These are phyloP conservation scores for Burhinus oedicnemus DNA, from an alignment of 2,113 vertebrate species.

Conservation along the genomic window DNA sequence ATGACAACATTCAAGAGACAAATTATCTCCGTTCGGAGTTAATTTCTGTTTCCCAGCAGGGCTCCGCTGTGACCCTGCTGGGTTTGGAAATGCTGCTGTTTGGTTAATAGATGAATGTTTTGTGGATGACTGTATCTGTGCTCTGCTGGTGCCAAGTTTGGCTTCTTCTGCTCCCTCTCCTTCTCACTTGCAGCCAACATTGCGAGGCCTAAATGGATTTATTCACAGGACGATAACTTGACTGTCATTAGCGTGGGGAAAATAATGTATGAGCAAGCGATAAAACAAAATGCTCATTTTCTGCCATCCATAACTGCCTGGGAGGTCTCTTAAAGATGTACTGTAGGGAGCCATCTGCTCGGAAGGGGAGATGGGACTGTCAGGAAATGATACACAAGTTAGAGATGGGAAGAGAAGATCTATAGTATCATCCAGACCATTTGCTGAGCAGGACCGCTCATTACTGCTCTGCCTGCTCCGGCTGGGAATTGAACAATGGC, in stretches of 20 bases:
- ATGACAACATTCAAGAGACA: conserved; percentile 66
- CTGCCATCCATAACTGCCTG: not conserved
- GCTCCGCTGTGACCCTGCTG: conserved; percentile 53
- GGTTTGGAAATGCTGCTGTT: conserved; percentile 67
- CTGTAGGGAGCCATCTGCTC: conserved; percentile 46
- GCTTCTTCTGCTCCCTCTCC: conserved; percentile 59
- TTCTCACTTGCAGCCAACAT: conserved; percentile 63
- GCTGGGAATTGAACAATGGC: not conserved
- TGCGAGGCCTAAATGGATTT: conserved; percentile 64
- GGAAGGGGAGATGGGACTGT: not conserved
- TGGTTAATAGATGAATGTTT: conserved; percentile 65
- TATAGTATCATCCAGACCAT: not conserved
- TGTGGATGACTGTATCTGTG: conserved; percentile 28
- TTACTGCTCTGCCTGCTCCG: not conserved
- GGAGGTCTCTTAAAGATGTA: conserved; percentile 1
- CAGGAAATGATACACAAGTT: not conserved
- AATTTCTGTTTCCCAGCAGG: conserved; percentile 74
- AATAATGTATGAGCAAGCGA: conserved; percentile 6
- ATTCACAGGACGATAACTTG: conserved; percentile 53
- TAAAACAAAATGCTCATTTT: conserved; percentile 15
- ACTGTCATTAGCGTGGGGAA: conserved; percentile 34
- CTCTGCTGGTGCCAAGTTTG: conserved; percentile 43
- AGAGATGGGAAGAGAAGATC: not conserved
- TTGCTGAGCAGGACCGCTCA: not conserved
- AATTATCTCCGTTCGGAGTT: conserved; percentile 67